These are phyloP conservation scores for Platycheirus rosarum DNA, from an alignment of 2,888 invertebrate genomes.

Conservation along the genomic window DNA sequence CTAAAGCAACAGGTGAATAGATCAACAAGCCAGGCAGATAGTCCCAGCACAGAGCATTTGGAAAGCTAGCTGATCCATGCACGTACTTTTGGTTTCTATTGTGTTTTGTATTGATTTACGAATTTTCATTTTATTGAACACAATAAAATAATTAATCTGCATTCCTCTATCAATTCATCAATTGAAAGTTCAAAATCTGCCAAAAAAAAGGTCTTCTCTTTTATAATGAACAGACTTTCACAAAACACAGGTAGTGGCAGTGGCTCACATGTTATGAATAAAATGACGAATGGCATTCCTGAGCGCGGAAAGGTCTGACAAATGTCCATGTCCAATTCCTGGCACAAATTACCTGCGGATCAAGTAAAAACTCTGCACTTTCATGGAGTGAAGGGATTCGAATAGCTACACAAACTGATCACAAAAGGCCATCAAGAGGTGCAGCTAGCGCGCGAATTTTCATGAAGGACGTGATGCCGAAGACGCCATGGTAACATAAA, in stretches of 20 bases:
- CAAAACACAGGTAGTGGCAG: not conserved
- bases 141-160: slow-evolving; percentile 47
- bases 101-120: slow-evolving; percentile 33
- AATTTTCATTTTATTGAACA: slow-evolving; percentile 26
- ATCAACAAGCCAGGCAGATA: not conserved
- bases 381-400: slow-evolving; percentile 49
- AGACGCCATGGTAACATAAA: slow-evolving; percentile 39
- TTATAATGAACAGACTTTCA: slow-evolving; percentile 44
- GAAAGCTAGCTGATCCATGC: slow-evolving; percentile 21
- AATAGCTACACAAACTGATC: slow-evolving; percentile 37
- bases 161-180: slow-evolving; percentile 29
- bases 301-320: slow-evolving; percentile 20
- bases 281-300: slow-evolving; percentile 47
- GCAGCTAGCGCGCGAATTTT: slow-evolving; percentile 59
- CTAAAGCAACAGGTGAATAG: slow-evolving; percentile 14
- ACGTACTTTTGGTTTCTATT: slow-evolving; percentile 20
- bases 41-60: not conserved
- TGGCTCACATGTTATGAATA: not conserved
- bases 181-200: slow-evolving; percentile 51
- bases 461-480: slow-evolving; percentile 69
- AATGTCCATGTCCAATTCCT: slow-evolving; percentile 43
- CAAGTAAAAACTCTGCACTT: slow-evolving; percentile 17
- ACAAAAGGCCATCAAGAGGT: slow-evolving; percentile 62
- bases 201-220: slow-evolving; percentile 26
- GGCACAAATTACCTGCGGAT: not conserved